Conservation (phyloP, 2,888 invertebrate species). For the Morpho deidamia region DNA sequence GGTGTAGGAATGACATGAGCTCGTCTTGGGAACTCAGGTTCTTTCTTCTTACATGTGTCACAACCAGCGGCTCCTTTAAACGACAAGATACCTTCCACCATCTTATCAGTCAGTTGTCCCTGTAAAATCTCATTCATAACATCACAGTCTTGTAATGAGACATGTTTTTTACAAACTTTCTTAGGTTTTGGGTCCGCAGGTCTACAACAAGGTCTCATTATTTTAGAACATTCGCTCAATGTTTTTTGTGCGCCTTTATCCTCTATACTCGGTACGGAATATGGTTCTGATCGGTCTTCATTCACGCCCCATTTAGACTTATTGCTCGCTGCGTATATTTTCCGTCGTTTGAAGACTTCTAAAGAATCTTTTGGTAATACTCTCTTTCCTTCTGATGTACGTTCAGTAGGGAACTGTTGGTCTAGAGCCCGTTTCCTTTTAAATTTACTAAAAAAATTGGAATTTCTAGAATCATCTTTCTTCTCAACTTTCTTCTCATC, state of each 20-base stretch:
- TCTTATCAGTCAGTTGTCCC: conserved; percentile 18
- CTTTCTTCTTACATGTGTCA: conserved; percentile 28
- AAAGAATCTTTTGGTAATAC: conserved; percentile 56
- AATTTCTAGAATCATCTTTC: conserved; percentile 12
- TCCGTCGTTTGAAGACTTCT: conserved; percentile 51
- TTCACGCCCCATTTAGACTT: conserved; percentile 40
- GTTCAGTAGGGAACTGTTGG: conserved; percentile 4
- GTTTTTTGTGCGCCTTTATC: conserved; percentile 31
- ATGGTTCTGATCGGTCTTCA: conserved; percentile 18
- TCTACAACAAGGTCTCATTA: conserved; percentile 26
- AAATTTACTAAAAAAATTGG: conserved; percentile 33
- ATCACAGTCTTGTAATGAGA: conserved; percentile 39
- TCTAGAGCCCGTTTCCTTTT: conserved; percentile 22
- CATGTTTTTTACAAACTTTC: conserved; percentile 36
- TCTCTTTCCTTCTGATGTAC: conserved; percentile 30
- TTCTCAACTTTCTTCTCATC: conserved; percentile 22
- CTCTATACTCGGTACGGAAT: conserved; percentile 29
- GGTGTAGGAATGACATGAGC: conserved; percentile 27
- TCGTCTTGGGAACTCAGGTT: conserved; percentile 28
- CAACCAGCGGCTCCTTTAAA: conserved; percentile 33
- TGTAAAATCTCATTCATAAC: conserved; percentile 24
- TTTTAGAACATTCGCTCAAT: conserved; percentile 18
- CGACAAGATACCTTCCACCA: conserved; percentile 36
- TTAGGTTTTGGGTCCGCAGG: conserved; percentile 13
- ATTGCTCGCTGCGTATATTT: conserved; percentile 42